Conservation (phyloP, 2,888 invertebrate genomes). For the Nemoura dubitans region DNA sequence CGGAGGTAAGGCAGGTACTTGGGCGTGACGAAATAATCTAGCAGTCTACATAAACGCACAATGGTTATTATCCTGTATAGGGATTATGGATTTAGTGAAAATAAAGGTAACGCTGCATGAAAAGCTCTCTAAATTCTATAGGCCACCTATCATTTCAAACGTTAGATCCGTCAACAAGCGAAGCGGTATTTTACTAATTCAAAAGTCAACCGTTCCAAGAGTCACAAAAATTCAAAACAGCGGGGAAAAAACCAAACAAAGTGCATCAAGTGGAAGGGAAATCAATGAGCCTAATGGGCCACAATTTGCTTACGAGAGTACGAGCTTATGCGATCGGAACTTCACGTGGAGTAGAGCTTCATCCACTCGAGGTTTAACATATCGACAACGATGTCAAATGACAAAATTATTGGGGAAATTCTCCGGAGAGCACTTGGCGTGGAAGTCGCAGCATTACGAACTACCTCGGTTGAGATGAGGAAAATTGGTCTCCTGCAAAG, state of each 20-base stretch:
- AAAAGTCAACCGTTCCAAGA: neutral
- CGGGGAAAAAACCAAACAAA: neutral
- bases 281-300: conserved; percentile 1
- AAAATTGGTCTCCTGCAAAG: no score
- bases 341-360: neutral
- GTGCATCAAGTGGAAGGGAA: neutral
- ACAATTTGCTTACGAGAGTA: neutral
- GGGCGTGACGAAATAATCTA: no score
- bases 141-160: neutral
- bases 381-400: neutral
- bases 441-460: no score
- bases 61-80: no score
- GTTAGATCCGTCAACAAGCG: neutral
- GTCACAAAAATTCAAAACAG: neutral
- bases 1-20: no score
- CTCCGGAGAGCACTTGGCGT: neutral
- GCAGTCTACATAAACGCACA: no score
- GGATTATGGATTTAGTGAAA: neutral
- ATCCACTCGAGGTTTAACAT: neutral
- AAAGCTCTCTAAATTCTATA: neutral
- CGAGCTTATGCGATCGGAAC: neutral
- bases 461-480: no score
- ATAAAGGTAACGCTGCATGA: neutral
- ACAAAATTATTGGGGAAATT: neutral
- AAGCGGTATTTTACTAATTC: neutral